Percentiles rank a stretch among this genome's conserved stretches.
Evolutionary conservation across 1,140 invertebrate genomes (phyloP).

Genomic region (Charaxes varanes): DNA sequence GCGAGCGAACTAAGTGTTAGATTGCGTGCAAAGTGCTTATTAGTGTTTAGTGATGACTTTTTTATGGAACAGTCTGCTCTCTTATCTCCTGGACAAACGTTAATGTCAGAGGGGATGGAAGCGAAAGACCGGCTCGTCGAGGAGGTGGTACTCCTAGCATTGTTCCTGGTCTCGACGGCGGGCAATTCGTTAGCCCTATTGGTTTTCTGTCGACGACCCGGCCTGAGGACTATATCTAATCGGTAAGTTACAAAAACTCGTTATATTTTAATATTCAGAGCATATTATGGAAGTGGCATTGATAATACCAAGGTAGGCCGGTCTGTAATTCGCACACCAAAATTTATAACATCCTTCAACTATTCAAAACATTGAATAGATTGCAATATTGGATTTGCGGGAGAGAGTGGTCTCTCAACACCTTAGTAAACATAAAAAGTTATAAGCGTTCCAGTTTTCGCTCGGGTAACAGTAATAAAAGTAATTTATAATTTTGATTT

Average conservation of each 20-base stretch:
- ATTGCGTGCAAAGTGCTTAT: conserved; percentile 47
- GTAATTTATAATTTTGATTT: conserved; percentile 6
- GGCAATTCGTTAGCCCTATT: conserved; percentile 65
- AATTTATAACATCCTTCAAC: conserved; percentile 15
- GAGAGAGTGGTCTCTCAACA: conserved; percentile 12
- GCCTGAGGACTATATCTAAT: conserved; percentile 70
- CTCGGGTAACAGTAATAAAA: conserved; percentile 14
- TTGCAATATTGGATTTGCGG: conserved; percentile 9
- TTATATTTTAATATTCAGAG: conserved; percentile 3
- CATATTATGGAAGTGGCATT: conserved; percentile 16
- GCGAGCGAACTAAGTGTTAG: conserved; percentile 53
- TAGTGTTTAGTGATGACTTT: conserved; percentile 59
- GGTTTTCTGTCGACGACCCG: conserved; percentile 65
- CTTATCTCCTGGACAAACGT: conserved; percentile 61
- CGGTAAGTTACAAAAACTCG: conserved; percentile 52
- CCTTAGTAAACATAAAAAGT: conserved; percentile 4
- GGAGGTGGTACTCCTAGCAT: conserved; percentile 58
- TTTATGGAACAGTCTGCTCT: conserved; percentile 46
- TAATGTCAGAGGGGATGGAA: conserved; percentile 67
- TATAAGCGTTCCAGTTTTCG: conserved; percentile 10
- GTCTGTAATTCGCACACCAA: conserved; percentile 18
- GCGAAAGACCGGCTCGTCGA: conserved; percentile 54
- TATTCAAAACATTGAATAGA: background rate
- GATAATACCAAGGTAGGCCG: conserved; percentile 18
- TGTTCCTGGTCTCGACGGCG: conserved; percentile 63